These are phyloP conservation scores for Origma solitaria DNA, from an alignment of 2,113 vertebrate genomes.

Conservation along the genomic window DNA sequence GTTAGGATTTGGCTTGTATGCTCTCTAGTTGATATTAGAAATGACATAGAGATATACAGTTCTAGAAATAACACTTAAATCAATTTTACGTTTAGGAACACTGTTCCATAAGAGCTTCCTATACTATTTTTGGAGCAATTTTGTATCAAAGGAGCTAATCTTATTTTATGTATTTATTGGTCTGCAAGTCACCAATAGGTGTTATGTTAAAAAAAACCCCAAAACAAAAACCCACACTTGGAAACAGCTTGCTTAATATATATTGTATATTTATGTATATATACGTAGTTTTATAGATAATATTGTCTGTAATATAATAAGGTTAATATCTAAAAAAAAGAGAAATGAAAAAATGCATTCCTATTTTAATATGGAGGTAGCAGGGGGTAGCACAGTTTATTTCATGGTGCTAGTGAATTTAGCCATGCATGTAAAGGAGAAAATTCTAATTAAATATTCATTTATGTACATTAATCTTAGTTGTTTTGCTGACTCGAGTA, in stretches of 20 bases:
- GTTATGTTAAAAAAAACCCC: accelerated
- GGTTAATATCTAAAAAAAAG: not conserved
- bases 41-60: not conserved
- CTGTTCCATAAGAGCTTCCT: not conserved
- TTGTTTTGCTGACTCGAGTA: not conserved
- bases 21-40: not conserved
- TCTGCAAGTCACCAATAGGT: not conserved
- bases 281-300: not conserved
- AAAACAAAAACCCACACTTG: not conserved
- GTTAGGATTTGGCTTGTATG: not conserved
- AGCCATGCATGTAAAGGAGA: not conserved
- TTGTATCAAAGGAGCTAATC: not conserved
- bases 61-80: not conserved
- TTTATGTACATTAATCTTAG: not conserved
- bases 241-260: not conserved
- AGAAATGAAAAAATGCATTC: not conserved
- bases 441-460: not conserved
- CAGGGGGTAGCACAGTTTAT: not conserved
- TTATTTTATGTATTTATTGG: not conserved
- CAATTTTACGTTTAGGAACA: not conserved
- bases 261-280: not conserved
- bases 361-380: not conserved
- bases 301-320: not conserved
- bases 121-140: not conserved
- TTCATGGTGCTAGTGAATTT: not conserved